These are phyloP conservation scores for Trachelus stipa DNA, from an alignment of 2,888 invertebrate genomes.

Conservation along the genomic window DNA sequence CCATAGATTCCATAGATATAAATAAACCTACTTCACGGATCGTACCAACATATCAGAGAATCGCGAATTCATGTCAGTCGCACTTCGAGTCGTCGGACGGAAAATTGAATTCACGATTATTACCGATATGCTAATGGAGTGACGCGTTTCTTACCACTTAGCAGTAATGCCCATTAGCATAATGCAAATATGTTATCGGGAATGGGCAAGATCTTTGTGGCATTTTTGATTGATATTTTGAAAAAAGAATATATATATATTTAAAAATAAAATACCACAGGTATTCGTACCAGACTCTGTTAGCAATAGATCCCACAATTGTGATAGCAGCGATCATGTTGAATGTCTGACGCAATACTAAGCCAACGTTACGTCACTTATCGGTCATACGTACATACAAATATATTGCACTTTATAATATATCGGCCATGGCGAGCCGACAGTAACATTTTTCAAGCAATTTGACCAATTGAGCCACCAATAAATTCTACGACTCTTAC, in stretches of 20 bases:
- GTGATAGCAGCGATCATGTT: background rate
- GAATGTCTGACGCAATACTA: background rate
- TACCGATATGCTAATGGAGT: slow-evolving; percentile 15
- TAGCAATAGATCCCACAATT: background rate
- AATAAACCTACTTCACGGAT: background rate
- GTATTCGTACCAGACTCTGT: background rate
- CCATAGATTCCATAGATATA: background rate
- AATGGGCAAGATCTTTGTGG: background rate
- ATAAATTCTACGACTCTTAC: background rate
- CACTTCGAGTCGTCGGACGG: background rate
- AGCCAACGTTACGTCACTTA: background rate
- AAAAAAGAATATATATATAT: background rate
- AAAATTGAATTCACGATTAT: background rate
- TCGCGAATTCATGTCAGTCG: background rate
- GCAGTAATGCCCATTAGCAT: slow-evolving; percentile 18
- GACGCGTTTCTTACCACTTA: slow-evolving; percentile 21
- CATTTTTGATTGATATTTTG: background rate
- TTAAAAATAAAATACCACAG: too few species aligned
- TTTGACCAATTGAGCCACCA: background rate
- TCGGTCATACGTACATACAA: background rate
- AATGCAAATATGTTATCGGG: slow-evolving; percentile 15
- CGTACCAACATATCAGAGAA: background rate
- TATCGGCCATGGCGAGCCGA: background rate
- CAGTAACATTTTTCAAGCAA: background rate
- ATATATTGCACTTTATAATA: background rate